These are phyloP conservation scores for Anagrus nilaparvatae DNA, from an alignment of 1,140 invertebrate genomes.

Conservation along the genomic window DNA sequence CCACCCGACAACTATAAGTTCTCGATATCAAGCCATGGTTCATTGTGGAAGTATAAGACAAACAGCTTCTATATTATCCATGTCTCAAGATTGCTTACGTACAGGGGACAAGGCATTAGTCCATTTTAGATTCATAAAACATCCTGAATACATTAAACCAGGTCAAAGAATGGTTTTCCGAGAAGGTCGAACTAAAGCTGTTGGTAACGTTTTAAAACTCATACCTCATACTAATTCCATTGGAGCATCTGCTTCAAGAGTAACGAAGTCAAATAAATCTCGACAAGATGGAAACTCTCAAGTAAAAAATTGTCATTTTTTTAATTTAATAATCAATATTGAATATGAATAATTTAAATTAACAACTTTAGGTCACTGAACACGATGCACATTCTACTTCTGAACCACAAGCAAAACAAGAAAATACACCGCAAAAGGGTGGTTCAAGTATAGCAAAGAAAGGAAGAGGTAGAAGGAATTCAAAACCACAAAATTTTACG, in stretches of 20 bases:
- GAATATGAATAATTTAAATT: no score
- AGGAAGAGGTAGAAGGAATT: constrained; percentile 42
- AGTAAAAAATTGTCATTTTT: no score
- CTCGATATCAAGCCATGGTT: constrained; percentile 98
- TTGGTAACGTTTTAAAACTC: constrained; percentile 72
- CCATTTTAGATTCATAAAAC: constrained; percentile 95
- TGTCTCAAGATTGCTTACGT: constrained; percentile 91
- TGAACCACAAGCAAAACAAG: constrained; percentile 50
- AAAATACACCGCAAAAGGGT: constrained; percentile 39
- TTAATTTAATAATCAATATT: no score
- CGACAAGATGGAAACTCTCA: constrained; percentile 21
- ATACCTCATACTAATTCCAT: constrained; percentile 47
- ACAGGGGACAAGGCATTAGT: constrained; percentile 97
- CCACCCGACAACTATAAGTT: constrained; percentile 97
- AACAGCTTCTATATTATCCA: constrained; percentile 91
- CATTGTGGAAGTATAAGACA: constrained; percentile 97
- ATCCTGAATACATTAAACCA: constrained; percentile 89
- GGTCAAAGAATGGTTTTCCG: constrained; percentile 93
- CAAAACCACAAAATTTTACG: constrained; percentile 41
- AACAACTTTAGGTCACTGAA: no score
- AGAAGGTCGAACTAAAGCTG: constrained; percentile 96
- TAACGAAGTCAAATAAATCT: constrained; percentile 46
- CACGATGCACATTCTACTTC: constrained; percentile 45
- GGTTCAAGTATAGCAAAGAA: constrained; percentile 36
- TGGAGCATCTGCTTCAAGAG: constrained; percentile 23